Evolutionary conservation across 2,113 vertebrate genomes (phyloP).

Genomic region (Eidolon helvum): DNA sequence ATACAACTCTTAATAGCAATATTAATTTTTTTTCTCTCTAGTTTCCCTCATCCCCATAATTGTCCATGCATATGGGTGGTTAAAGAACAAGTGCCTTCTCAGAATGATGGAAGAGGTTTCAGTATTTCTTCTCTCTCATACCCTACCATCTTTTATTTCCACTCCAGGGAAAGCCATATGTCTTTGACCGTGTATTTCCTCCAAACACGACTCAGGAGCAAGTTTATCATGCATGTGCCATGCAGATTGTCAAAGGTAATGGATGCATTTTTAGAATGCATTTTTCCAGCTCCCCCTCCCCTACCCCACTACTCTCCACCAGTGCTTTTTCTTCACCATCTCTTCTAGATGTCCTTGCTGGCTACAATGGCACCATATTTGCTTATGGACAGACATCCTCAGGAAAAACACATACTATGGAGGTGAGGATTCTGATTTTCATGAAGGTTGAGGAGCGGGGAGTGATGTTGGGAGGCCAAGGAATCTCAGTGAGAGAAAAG

Average conservation of each 20-base stretch:
- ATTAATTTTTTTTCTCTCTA: neutral
- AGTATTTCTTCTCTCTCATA: neutral
- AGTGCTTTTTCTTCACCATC: neutral
- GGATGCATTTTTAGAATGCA: neutral
- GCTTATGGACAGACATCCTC: constrained; percentile 96
- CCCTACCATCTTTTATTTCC: neutral
- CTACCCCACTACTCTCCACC: neutral
- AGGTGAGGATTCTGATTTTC: constrained; percentile 83
- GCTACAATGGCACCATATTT: constrained; percentile 97
- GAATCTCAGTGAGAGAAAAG: neutral
- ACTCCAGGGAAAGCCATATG: constrained; percentile 89
- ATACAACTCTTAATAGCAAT: neutral
- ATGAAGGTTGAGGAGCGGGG: neutral
- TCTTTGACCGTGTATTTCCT: constrained; percentile 93
- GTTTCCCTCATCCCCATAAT: neutral
- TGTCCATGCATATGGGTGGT: neutral
- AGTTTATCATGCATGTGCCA: constrained; percentile 94
- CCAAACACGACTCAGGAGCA: constrained; percentile 95
- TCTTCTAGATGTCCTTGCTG: constrained; percentile 90
- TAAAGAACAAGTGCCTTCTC: neutral
- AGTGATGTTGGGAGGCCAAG: neutral
- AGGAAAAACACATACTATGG: constrained; percentile 97
- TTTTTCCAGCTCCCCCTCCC: neutral
- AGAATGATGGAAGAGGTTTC: neutral
- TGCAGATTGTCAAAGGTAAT: constrained; percentile 96